Conservation (phyloP, 1,140 invertebrate species). For the Heliconius congener region DNA sequence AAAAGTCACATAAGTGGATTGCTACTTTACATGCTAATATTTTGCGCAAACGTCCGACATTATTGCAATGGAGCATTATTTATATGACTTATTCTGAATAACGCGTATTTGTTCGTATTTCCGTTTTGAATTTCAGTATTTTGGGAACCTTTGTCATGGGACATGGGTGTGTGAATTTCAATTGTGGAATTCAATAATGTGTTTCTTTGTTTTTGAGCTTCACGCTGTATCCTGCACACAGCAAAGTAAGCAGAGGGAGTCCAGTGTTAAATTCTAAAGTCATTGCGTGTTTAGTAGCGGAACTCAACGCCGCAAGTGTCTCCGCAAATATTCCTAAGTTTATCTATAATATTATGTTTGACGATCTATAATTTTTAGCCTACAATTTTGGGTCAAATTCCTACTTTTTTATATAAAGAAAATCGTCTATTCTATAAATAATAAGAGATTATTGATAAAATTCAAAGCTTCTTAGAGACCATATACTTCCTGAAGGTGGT, state of each 20-base stretch:
- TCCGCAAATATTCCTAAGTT: no score
- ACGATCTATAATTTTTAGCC: no score
- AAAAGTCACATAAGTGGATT: constrained; percentile 78
- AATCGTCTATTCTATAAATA: not conserved
- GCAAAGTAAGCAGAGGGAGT: no score
- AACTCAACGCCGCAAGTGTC: no score
- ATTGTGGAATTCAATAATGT: not conserved
- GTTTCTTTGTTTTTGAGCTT: no score
- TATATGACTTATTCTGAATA: constrained; percentile 39
- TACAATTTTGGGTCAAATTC: no score
- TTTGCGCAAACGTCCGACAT: constrained; percentile 68
- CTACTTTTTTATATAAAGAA: not conserved
- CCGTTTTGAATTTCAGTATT: constrained; percentile 19
- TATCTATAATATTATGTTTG: no score
- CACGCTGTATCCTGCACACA: no score
- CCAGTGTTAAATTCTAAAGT: no score
- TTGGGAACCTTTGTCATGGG: not conserved
- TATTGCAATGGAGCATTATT: constrained; percentile 45
- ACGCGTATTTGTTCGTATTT: constrained; percentile 32
- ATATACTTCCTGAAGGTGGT: constrained; percentile 23
- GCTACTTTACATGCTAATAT: constrained; percentile 79
- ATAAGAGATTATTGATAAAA: not conserved
- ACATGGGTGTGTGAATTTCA: not conserved
- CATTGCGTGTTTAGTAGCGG: no score
- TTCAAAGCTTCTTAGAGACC: constrained; percentile 5